Percentiles rank a stretch among this genome's conserved stretches.
Conservation (phyloP, 2,888 invertebrate genomes). For the Drosophila mettleri region DNA sequence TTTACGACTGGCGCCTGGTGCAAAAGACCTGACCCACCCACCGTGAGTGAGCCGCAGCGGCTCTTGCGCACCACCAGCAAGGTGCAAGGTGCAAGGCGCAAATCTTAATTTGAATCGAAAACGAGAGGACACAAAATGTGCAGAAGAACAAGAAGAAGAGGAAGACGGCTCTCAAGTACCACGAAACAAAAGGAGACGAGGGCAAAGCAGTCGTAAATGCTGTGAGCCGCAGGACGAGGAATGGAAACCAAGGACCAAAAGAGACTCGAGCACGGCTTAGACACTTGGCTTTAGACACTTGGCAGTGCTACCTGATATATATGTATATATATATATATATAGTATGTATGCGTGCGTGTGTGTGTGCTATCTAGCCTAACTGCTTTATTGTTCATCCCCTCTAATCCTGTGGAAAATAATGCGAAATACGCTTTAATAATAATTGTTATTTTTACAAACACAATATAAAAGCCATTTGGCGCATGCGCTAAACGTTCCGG, state of each 20-base stretch:
- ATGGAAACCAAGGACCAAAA: constrained; percentile 7
- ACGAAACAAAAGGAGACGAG: constrained; percentile 42
- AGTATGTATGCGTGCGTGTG: neutral
- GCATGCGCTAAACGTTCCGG: constrained; percentile 71
- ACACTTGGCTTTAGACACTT: constrained; percentile 77
- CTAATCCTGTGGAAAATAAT: constrained; percentile 81
- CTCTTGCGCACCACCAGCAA: constrained; percentile 36
- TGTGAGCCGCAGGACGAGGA: constrained; percentile 22
- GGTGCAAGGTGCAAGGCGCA: constrained; percentile 68
- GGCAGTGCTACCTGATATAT: constrained; percentile 43
- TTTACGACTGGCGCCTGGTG: constrained; percentile 76
- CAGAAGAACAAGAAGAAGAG: neutral
- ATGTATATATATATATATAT: constrained; percentile 3
- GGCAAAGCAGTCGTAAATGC: constrained; percentile 59
- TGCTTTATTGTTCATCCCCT: constrained; percentile 74
- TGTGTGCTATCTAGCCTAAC: constrained; percentile 41
- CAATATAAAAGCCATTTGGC: constrained; percentile 80
- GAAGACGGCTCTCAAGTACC: constrained; percentile 44
- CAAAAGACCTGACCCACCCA: constrained; percentile 77
- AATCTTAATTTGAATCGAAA: constrained; percentile 74
- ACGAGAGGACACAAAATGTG: too few species aligned
- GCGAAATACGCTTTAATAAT: constrained; percentile 81
- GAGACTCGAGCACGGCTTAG: constrained; percentile 60
- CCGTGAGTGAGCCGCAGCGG: constrained; percentile 25
- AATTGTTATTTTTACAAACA: constrained; percentile 78